Conservation (phyloP, 2,888 invertebrate genomes). For the Blastobasis adustella region DNA sequence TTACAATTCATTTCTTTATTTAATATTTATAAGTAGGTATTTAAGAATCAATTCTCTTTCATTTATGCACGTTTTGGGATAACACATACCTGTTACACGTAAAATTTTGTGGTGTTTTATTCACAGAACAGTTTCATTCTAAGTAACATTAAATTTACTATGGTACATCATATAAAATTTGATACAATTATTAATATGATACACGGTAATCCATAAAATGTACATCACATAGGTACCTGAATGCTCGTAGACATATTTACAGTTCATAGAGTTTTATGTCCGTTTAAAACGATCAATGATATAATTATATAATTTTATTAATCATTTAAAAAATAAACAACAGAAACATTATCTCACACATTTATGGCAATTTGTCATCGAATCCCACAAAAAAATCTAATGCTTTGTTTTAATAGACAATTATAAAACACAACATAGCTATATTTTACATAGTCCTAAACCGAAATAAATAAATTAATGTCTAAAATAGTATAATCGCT, state of each 20-base stretch:
- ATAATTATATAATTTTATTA: conserved; percentile 17
- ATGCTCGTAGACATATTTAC: conserved; percentile 46
- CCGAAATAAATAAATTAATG: conserved; percentile 70
- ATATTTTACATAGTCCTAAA: conserved; percentile 70
- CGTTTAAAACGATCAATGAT: conserved; percentile 33
- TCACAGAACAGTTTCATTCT: conserved; percentile 18
- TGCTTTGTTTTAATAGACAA: conserved; percentile 57
- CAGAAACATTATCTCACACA: conserved; percentile 66
- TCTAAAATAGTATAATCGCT: conserved; percentile 60
- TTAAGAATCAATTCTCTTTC: conserved; percentile 28
- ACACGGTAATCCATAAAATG: conserved; percentile 28
- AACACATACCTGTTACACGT: conserved; percentile 14
- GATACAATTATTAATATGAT: background rate
- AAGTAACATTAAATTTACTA: conserved; percentile 9
- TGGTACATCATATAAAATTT: conserved; percentile 15
- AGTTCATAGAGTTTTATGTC: conserved; percentile 31
- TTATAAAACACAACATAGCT: conserved; percentile 69
- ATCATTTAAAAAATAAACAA: conserved; percentile 53
- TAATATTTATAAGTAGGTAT: conserved; percentile 14
- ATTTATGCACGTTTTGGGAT: conserved; percentile 25
- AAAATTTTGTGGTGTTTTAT: conserved; percentile 40
- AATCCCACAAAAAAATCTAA: conserved; percentile 47
- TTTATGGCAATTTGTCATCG: conserved; percentile 66
- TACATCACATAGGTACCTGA: conserved; percentile 37
- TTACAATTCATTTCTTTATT: conserved; percentile 35